These are phyloP conservation scores for Chrysotoxum bicinctum DNA, from an alignment of 2,888 invertebrate genomes.

Conservation along the genomic window DNA sequence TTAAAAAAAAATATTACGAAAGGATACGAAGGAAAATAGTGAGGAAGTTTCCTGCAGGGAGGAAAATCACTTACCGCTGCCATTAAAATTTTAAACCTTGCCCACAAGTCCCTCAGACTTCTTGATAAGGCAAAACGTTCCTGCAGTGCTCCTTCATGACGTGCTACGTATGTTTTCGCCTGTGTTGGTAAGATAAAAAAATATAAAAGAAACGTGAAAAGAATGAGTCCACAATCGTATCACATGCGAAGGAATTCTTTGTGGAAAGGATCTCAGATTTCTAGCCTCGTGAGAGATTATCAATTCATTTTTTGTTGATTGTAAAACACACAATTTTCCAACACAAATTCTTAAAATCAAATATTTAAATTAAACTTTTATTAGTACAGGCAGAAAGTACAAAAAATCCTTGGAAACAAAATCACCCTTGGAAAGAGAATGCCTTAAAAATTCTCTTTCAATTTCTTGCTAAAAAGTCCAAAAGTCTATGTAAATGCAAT, in stretches of 20 bases:
- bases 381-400: not conserved
- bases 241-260: constrained; percentile 10
- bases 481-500: not conserved
- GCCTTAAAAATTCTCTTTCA: not conserved
- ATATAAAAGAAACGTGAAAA: constrained; percentile 31
- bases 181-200: constrained; percentile 77
- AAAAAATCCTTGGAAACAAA: not conserved
- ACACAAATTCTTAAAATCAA: not conserved
- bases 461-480: not conserved
- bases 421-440: too few relatives aligned
- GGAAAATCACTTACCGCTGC: constrained; percentile 86
- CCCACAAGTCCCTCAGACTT: constrained; percentile 92
- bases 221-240: constrained; percentile 28
- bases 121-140: constrained; percentile 94
- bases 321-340: not conserved
- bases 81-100: constrained; percentile 90
- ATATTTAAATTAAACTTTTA: not conserved
- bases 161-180: constrained; percentile 93
- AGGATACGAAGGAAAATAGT: constrained; percentile 28
- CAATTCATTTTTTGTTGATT: not conserved
- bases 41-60: constrained; percentile 43
- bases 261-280: constrained; percentile 16
- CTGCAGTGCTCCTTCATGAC: constrained; percentile 94
- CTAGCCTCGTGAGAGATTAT: not conserved
- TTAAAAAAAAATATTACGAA: not conserved